Percentiles rank a stretch among this genome's conserved stretches.
These are phyloP conservation scores for Scleropages formosus DNA, from an alignment of 2,797 vertebrate species.

Conservation along the genomic window DNA sequence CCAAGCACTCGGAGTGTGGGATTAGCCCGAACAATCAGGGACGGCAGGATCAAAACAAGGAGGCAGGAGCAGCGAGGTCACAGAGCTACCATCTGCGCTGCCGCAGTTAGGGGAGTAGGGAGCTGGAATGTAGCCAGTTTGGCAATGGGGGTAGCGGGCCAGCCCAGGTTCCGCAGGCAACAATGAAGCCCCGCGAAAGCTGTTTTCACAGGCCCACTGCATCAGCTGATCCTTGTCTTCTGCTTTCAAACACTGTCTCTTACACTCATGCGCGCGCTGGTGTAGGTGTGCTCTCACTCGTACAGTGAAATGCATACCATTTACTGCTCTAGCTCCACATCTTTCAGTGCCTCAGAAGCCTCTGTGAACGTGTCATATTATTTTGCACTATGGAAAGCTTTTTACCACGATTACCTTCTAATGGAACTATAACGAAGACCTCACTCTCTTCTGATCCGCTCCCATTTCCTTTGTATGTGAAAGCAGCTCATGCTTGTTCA, in stretches of 20 bases:
- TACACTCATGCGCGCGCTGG: background rate
- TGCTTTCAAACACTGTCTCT: background rate
- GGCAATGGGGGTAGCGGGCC: slow-evolving; percentile 39
- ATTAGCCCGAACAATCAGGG: slow-evolving; percentile 87
- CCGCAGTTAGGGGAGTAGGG: slow-evolving; percentile 83
- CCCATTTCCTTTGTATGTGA: too few species aligned
- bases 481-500: too few species aligned
- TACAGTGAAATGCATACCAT: background rate
- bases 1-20: slow-evolving; percentile 81
- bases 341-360: too few species aligned
- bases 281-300: background rate
- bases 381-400: too few species aligned
- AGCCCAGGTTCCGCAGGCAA: slow-evolving; percentile 59
- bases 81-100: slow-evolving; percentile 92
- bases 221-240: background rate
- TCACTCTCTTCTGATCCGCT: too few species aligned
- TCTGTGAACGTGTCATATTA: too few species aligned
- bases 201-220: background rate
- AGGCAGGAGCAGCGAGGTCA: slow-evolving; percentile 86
- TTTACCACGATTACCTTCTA: too few species aligned
- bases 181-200: slow-evolving; percentile 41
- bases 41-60: slow-evolving; percentile 86
- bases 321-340: background rate
- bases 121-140: slow-evolving; percentile 39
- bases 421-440: too few species aligned